A percentile compares a stretch with the other conserved stretches of the same genome.
These are phyloP conservation scores for Drosophila lacertosa DNA, from an alignment of 1,140 invertebrate species.

Conservation along the genomic window DNA sequence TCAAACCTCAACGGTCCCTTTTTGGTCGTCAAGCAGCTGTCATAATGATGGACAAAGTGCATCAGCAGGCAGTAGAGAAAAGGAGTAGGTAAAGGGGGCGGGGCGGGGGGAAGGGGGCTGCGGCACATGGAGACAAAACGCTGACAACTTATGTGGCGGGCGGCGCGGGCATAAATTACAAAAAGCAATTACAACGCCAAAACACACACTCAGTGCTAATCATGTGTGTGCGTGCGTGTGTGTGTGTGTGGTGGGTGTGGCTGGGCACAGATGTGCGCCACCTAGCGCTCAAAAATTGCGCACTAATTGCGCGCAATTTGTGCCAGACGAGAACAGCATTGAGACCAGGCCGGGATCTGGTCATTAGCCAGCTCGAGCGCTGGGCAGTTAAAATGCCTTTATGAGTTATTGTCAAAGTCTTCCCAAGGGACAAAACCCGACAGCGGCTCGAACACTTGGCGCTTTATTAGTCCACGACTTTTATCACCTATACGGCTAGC, in stretches of 20 bases:
- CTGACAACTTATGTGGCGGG: slow-evolving; percentile 63
- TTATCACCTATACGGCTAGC: slow-evolving; percentile 22
- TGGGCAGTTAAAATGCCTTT: slow-evolving; percentile 71
- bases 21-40: slow-evolving; percentile 78
- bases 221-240: slow-evolving; percentile 41
- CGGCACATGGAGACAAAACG: slow-evolving; percentile 62
- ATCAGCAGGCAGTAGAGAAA: slow-evolving; percentile 41
- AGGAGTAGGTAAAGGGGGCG: slow-evolving; percentile 6
- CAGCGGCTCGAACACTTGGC: slow-evolving; percentile 18
- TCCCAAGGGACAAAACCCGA: slow-evolving; percentile 35
- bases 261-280: slow-evolving; percentile 67
- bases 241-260: slow-evolving; percentile 33
- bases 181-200: slow-evolving; percentile 80
- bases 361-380: slow-evolving; percentile 66
- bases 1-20: slow-evolving; percentile 32
- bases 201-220: slow-evolving; percentile 67
- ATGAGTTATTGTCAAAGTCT: slow-evolving; percentile 75
- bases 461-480: slow-evolving; percentile 50
- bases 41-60: slow-evolving; percentile 80
- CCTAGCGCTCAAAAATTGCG: slow-evolving; percentile 75
- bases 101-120: neutral
- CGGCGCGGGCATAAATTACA: slow-evolving; percentile 72
- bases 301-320: slow-evolving; percentile 80
- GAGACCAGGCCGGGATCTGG: slow-evolving; percentile 41
- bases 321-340: slow-evolving; percentile 33